Conservation (phyloP, 2,113 vertebrate genomes). For the Pholis gunnellus region DNA sequence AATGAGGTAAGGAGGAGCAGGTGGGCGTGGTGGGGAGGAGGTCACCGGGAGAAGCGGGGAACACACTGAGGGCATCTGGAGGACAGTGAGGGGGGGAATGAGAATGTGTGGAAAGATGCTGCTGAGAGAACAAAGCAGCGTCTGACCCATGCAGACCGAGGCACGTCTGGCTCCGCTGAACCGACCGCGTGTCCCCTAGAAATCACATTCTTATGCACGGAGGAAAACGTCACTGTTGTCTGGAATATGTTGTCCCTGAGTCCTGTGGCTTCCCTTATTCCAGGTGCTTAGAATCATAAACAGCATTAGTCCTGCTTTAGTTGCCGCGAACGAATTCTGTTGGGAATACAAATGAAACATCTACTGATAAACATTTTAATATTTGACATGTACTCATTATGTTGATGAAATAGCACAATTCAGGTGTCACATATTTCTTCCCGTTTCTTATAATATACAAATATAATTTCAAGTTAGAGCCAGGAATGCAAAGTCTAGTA, state of each 20-base stretch:
- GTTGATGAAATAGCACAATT: background rate
- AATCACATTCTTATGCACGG: background rate
- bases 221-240: background rate
- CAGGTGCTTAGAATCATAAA: background rate
- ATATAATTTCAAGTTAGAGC: background rate
- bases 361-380: background rate
- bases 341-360: background rate
- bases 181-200: background rate
- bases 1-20: constrained; percentile 8
- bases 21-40: background rate
- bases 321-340: too few relatives aligned
- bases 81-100: background rate
- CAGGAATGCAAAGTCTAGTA: background rate
- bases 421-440: background rate
- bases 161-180: background rate
- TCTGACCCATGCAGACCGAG: background rate
- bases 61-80: constrained; percentile 19
- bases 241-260: background rate
- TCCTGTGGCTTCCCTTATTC: background rate
- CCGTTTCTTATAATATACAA: background rate
- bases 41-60: background rate
- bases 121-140: background rate
- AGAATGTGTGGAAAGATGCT: constrained; percentile 6
- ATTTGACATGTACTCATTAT: too few relatives aligned
- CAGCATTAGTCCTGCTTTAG: background rate